A percentile compares a stretch with the other conserved stretches of the same genome.
These are phyloP conservation scores for Amazona guildingii DNA, from an alignment of 2,113 vertebrate genomes.

Conservation along the genomic window DNA sequence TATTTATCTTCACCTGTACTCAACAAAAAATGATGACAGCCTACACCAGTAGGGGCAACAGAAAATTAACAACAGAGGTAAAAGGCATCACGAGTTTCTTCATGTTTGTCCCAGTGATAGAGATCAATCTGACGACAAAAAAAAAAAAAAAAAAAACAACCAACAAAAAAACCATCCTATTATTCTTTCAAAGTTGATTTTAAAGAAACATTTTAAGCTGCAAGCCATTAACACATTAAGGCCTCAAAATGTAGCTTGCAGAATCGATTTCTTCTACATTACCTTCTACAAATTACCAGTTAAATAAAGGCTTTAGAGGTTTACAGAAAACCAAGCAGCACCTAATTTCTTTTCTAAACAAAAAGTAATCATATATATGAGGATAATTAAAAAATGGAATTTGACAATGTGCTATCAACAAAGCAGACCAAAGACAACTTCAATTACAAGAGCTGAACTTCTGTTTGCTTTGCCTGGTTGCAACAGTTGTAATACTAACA, in stretches of 20 bases:
- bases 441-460: background rate
- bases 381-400: background rate
- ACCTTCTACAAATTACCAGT: background rate
- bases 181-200: background rate
- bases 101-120: background rate
- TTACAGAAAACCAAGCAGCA: background rate
- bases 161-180: background rate
- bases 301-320: background rate
- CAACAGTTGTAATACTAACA: background rate
- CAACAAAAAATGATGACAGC: background rate
- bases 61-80: background rate
- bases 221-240: background rate
- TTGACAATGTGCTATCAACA: background rate
- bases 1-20: background rate
- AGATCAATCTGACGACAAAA: background rate
- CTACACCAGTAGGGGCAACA: background rate
- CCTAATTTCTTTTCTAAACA: background rate
- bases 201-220: background rate
- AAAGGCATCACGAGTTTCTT: background rate
- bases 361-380: background rate
- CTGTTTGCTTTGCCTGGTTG: background rate
- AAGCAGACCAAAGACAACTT: background rate
- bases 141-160: no score
- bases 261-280: background rate
- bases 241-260: background rate